phyloP scores from a whole-genome alignment of 2,113 vertebrate species.

The Poecile atricapillus region DNA sequence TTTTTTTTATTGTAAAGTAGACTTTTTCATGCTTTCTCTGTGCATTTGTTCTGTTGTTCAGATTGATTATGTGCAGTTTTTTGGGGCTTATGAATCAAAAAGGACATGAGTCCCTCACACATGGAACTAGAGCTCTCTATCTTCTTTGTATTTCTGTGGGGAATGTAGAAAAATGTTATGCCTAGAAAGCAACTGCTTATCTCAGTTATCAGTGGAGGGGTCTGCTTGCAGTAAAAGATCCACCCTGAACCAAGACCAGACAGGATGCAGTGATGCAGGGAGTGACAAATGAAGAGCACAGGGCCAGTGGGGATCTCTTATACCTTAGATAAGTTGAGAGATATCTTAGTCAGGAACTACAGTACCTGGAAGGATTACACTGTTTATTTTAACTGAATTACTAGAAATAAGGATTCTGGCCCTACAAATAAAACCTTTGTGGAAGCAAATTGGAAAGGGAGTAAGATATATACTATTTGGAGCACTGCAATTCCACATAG shows the following conservation, averaged over 20 bases:
- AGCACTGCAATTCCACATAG: background rate
- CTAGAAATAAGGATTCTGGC: background rate
- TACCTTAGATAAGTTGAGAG: background rate
- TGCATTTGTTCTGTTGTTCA: background rate
- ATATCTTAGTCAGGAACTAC: background rate
- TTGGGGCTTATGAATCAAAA: background rate
- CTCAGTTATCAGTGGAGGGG: background rate
- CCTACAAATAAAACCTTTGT: background rate
- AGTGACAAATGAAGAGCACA: background rate
- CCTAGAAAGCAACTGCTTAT: background rate
- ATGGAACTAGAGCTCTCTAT: background rate
- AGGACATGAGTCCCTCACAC: background rate
- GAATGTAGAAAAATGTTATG: background rate
- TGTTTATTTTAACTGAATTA: slow-evolving; percentile 10
- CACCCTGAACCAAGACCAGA: background rate
- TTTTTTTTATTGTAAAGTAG: background rate
- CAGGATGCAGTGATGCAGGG: background rate
- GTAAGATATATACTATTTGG: background rate
- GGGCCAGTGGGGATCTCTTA: background rate
- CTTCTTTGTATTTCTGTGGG: background rate
- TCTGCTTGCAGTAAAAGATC: background rate
- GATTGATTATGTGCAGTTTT: background rate
- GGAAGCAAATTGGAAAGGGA: background rate
- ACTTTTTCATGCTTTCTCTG: background rate
- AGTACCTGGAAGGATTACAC: background rate